Evolutionary conservation across 2,888 invertebrate genomes (phyloP), one percentile per base, ranked within the genome.

Genomic region (Spisula solida): DNA sequence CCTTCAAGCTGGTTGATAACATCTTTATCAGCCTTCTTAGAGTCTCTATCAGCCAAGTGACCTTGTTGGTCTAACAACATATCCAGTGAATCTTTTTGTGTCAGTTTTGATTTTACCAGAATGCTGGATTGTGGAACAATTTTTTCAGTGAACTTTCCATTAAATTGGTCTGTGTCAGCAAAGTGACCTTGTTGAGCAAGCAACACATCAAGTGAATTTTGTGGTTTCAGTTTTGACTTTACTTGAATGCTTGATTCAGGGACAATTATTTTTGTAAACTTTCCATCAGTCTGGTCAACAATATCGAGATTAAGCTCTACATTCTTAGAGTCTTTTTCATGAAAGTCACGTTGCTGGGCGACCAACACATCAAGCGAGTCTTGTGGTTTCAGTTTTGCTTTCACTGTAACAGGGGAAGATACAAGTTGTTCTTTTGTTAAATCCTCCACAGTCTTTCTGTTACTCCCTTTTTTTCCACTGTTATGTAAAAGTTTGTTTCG

Each of bases 191-290:
- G n/a, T n/a, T n/a, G n/a, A n/a, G n/a, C n/a, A n/a, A n/a, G n/a
- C n/a, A 91, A 85, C 20, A 88, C 12, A 87, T 92, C 92, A 31
- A 92, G 80, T 18, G 90, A 91, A 83, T 85, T 79, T 60, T 51
- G 75, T 16, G 88, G 80, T 55, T 55, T 79, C 25, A 88, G 56
- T 79, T 90, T 88, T 70, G 56, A 81, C 56, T 90, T 90, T 14
- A 41, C 34, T 34, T 1, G 66, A 66, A 41, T 41, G 2, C 8
- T 41, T 2, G 41, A 8, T 41, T 2, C n/a, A n/a, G n/a, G n/a
- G n/a, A n/a, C 41, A 41, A 8, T 5, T 41, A 5, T 41, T 41
- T 41, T 8, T 5, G 41, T 41, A 41, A 2, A 41, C 8, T 41
- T 41, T 41, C 41, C 41, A 41, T 41, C 41, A 2, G 8, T 41